Evolutionary conservation across 2,888 invertebrate species (phyloP).

Genomic region (Megastigmus dorsalis): DNA sequence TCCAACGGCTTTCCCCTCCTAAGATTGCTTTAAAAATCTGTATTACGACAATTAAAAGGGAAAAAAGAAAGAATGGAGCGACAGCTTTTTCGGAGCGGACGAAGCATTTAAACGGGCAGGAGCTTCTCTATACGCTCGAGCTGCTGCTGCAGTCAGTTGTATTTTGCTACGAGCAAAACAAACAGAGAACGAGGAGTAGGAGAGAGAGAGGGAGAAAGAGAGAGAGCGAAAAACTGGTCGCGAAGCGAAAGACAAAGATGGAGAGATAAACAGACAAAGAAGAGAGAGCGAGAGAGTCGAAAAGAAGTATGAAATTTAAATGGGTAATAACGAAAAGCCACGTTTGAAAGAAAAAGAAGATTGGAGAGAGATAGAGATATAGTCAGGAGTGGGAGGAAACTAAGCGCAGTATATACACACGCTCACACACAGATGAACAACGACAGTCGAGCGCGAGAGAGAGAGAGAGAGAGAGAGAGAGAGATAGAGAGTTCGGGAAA

Average conservation of each 20-base stretch:
- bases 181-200: not conserved
- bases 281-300: not conserved
- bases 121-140: too few relatives aligned
- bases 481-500: not conserved
- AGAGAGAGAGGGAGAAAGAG: slow-evolving; percentile 1
- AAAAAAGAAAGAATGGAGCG: not conserved
- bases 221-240: slow-evolving; percentile 15
- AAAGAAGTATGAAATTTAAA: slow-evolving; percentile 12
- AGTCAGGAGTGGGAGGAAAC: not conserved
- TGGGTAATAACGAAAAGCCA: not conserved
- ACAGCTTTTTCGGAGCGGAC: not conserved
- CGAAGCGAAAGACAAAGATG: not conserved
- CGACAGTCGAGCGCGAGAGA: not conserved
- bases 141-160: too few relatives aligned
- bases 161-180: not conserved
- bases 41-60: not conserved
- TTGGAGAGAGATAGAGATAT: not conserved
- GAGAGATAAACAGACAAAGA: slow-evolving; percentile 4
- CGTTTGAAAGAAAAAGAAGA: too few relatives aligned
- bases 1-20: not conserved
- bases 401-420: not conserved
- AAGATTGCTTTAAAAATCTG: too few relatives aligned
- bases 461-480: not conserved
- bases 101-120: not conserved
- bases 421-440: too few relatives aligned